Evolutionary conservation across 2,113 vertebrate species (phyloP), one percentile per base, ranked within the genome.

Genomic region (Thryonomys swinderianus): DNA sequence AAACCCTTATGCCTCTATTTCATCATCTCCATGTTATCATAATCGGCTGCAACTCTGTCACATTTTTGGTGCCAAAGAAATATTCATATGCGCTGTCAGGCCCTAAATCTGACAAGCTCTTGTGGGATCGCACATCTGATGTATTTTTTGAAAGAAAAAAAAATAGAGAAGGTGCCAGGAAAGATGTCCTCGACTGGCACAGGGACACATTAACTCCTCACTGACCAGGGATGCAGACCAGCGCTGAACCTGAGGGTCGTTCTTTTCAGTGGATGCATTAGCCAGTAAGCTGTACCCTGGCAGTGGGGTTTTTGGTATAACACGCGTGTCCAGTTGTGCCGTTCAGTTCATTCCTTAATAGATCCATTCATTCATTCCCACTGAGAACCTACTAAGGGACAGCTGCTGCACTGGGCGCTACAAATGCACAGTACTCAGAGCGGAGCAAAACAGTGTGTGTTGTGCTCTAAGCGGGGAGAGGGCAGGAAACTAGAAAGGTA

Each of bases 71-170:
- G 96, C 90, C 94, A 96, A 95, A 87, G 88, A 96, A 94, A 96
- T 94, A 95, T 84, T 95, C 95, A 81, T 94, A 91, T 25, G 37
- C 92, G 86, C 59, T 92, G 92, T 97, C 79, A 95, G 91, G 90
- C 92, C 78, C 91, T 91, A 92, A 92, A 95, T 95, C 89, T 96
- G 94, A 96, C 92, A 93, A 53, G 92, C 87, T 94, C 84, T 92
- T 80, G 53, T 62, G 51, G 87, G 81, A 96, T 88, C 78, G 88
- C 81, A 93, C 66, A 91, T 96, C 90, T 67, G 87, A 93, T 86
- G 48, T 34, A 45, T 69, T 88, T 96, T 96, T 93, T 94, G 62
- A 94, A 96, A 79, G 71, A 74, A 90, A 93, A 86, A 79, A n/a
- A 51, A 5, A 51, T 23, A 34, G 78, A 92, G 37, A 97, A 51